Evolutionary conservation across 2,113 vertebrate species (phyloP), one percentile per base, ranked within the genome.

Genomic region (Psophia crepitans): DNA sequence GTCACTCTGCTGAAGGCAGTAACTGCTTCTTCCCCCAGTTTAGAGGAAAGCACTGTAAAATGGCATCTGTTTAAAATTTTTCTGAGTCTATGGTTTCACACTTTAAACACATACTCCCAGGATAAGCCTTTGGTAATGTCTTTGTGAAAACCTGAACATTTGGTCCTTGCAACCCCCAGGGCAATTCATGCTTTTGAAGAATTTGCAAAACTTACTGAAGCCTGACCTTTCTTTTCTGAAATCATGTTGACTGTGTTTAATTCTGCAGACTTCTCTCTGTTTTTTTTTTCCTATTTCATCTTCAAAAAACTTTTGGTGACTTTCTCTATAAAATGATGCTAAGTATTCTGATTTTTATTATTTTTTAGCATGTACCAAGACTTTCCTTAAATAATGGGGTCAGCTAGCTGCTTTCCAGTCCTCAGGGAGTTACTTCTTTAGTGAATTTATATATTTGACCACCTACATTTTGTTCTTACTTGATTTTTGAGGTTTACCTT

Each of bases 101-200:
- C 93, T 75, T 96, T 37, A 88, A 92, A 71, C 65, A 57, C 60
- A 20, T 12, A 44, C 90, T 97, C 91, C 64, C 80, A 81, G 92
- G 81, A 54, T 46, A 30, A 88, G 54, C 80, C 63, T 75, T 80
- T 81, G 83, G 92, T 75, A 56, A 89, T 16, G 83, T 88, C 93
- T 95, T 95, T 63, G 90, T 88, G 84, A 75, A 76, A 94, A 94
- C 64, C 84, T 86, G 88, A 97, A 87, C 93, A 96, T 96, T 97
- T 97, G 84, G 61, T 97, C 79, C 90, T 68, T 76, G 94, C 75
- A 90, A n/a, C 57, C 65, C 89, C 78, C 89, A 80, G 93, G 92
- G 90, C 90, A 91, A 93, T 86, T 66, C 65, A 84, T 86, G 87
- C 84, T 95, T 98, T 97, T 95, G 87, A 96, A 95, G 93, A 84